Percentiles rank a stretch among this genome's conserved stretches.
These are phyloP conservation scores for Ibycter americanus DNA, from an alignment of 2,797 vertebrate genomes.

Conservation along the genomic window DNA sequence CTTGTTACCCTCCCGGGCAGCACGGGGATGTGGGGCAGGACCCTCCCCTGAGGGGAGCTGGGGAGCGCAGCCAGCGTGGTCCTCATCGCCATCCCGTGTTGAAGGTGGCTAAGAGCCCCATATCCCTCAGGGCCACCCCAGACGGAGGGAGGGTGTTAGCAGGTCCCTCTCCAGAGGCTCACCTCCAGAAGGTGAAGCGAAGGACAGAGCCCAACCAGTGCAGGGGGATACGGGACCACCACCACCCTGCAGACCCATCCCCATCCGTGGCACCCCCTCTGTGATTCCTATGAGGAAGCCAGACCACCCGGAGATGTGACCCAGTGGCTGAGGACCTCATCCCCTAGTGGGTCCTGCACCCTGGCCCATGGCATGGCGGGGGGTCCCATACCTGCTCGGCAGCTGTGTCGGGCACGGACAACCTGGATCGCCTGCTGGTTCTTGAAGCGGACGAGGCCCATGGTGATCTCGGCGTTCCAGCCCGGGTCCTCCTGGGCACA, in stretches of 20 bases:
- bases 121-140: background rate
- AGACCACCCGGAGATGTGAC: fast-evolving
- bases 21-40: fast-evolving
- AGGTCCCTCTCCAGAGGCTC: background rate
- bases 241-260: background rate
- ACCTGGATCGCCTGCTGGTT: constrained; percentile 90
- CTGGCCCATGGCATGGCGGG: fast-evolving
- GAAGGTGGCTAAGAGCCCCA: background rate
- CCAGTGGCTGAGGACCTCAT: fast-evolving
- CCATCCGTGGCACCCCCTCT: background rate
- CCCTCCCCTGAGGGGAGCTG: background rate
- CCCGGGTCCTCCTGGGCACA: constrained; percentile 87
- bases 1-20: background rate
- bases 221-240: fast-evolving
- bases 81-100: background rate
- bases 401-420: constrained; percentile 83
- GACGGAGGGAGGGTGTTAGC: background rate
- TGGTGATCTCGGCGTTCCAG: constrained; percentile 91
- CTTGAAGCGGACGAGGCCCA: constrained; percentile 91
- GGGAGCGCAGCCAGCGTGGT: background rate
- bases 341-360: fast-evolving
- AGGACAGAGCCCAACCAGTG: background rate
- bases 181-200: fast-evolving
- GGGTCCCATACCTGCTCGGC: constrained; percentile 56
- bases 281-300: fast-evolving